Conservation (phyloP, 2,888 invertebrate genomes). For the Xanthorhoe designata region DNA sequence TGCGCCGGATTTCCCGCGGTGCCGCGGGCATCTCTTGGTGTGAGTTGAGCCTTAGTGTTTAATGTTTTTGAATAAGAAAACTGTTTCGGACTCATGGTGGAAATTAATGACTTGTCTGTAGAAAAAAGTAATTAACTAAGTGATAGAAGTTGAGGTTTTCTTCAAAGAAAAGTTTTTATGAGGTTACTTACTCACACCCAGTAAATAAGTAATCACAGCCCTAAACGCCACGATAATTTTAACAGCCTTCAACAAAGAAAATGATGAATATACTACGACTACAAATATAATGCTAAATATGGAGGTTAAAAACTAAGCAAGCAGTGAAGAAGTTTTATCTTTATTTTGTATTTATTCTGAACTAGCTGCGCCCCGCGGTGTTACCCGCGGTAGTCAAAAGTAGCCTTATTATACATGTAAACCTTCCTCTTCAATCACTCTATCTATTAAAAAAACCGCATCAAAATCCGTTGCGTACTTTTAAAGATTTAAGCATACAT, state of each 20-base stretch:
- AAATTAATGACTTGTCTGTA: background rate
- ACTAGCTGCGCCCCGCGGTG: no score
- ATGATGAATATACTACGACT: background rate
- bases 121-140: slow-evolving; percentile 2
- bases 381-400: no score
- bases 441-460: no score
- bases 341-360: no score
- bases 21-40: no score
- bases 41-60: no score
- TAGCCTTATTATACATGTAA: no score
- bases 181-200: background rate
- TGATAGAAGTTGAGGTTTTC: slow-evolving; percentile 2
- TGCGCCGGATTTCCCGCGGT: no score
- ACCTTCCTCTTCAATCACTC: no score
- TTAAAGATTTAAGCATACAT: no score
- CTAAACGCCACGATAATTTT: background rate
- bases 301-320: background rate
- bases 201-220: background rate
- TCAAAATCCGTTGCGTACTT: no score
- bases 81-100: background rate
- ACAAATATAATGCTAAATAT: background rate
- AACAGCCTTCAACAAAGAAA: background rate
- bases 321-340: background rate
- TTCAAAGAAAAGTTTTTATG: slow-evolving; percentile 1
- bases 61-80: background rate